Evolutionary conservation across 2,888 invertebrate genomes (phyloP).

Genomic region (Acleris cristana): DNA sequence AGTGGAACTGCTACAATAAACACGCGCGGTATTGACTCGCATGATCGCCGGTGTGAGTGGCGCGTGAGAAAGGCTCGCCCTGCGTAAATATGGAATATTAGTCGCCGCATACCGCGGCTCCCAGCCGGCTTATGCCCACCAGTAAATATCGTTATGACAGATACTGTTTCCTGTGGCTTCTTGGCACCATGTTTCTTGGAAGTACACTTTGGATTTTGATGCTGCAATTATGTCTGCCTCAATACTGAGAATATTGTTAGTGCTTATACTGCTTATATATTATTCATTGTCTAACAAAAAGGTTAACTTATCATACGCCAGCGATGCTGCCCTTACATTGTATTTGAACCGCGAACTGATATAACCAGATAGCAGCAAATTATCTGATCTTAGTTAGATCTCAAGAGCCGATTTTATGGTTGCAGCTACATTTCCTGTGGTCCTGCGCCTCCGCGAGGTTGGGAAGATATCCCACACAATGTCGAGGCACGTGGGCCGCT

Average conservation of each 20-base stretch:
- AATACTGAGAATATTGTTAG: neutral
- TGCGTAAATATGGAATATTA: constrained; percentile 68
- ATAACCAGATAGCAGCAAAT: constrained; percentile 17
- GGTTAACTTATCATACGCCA: constrained; percentile 11
- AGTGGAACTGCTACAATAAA: constrained; percentile 67
- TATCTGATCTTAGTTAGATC: constrained; percentile 35
- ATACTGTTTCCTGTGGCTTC: constrained; percentile 31
- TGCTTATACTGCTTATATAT: neutral
- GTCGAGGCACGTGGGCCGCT: constrained; percentile 38
- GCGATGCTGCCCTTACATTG: constrained; percentile 26
- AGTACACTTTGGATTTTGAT: neutral
- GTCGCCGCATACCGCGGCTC: constrained; percentile 47
- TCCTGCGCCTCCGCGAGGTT: constrained; percentile 16
- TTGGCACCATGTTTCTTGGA: neutral
- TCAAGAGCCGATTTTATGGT: constrained; percentile 30
- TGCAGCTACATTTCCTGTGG: constrained; percentile 31
- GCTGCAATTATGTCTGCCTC: neutral
- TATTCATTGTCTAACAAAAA: constrained; percentile 6
- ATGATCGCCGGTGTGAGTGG: constrained; percentile 57
- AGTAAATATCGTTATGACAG: constrained; percentile 33
- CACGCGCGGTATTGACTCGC: constrained; percentile 62
- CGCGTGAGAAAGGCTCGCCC: constrained; percentile 70
- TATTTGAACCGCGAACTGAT: constrained; percentile 27
- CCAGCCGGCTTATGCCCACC: constrained; percentile 44
- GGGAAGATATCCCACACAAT: constrained; percentile 36